Evolutionary conservation across 2,797 vertebrate species (phyloP), one percentile per base, ranked within the genome.

Genomic region (Anolis apletophallus): DNA sequence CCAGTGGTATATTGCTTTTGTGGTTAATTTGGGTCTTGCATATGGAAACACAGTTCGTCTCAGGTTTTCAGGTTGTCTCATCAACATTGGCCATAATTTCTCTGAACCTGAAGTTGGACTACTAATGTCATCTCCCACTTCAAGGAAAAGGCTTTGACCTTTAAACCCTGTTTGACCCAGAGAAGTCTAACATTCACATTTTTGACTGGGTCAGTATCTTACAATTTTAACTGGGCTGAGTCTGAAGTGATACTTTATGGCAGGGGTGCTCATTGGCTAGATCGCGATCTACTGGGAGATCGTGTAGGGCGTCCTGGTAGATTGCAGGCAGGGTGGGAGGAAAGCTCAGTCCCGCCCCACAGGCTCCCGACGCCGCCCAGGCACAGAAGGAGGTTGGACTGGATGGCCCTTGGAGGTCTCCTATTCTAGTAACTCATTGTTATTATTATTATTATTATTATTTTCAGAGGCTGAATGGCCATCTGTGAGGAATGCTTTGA

Each of bases 111-210:
- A 74, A 34, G 7, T 81, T 69, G 11, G 13, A 19, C 21, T 16
- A 19, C 21, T 29, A 54, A 26, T 34, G 14, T 36, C 36, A 54
- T 67, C 17, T 77, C 19, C 54, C 13, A 40, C 23, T 34, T 1
- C 29, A n/a, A 77, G 64, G n/a, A 71, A 69, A 82, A 82, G 36
- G 23, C 5, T 82, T 46, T 77, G 52, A 57, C 64, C n/a, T 71
- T 36, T 71, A 81, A 61, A 40, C 54, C 32, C 52, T 77, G 13
- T 50, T 71, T 71, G 52, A 82, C 29, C 36, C 34, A 59, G 54
- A 75, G 14, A 52, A 13, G 3, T 13, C 1, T 23, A 68, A 55
- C 23, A 26, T 14, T 64, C 9, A 1, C 61, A 11, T n/a, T 36
- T 77, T 46, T 16, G 14, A 11, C 59, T 59, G 26, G 19, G 34